phyloP scores from a whole-genome alignment of 1,140 invertebrate genomes.

The Rhagoletis zephyria region DNA sequence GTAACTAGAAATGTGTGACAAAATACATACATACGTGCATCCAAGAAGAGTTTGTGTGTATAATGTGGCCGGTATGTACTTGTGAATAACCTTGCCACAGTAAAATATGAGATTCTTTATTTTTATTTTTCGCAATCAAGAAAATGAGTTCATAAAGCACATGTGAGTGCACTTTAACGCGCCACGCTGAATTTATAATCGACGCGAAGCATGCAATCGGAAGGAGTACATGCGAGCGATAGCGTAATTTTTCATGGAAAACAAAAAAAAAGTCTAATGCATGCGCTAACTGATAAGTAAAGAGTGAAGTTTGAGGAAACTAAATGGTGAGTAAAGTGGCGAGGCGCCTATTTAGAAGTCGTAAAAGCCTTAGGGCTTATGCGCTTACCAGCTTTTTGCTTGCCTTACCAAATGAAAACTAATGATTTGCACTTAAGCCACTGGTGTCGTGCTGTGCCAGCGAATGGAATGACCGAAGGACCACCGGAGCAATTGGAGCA shows the following conservation, averaged over 20 bases:
- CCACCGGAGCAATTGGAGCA: background rate
- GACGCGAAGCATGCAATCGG: background rate
- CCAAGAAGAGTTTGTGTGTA: background rate
- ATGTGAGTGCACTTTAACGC: constrained; percentile 30
- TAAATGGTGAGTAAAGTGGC: background rate
- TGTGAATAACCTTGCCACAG: background rate
- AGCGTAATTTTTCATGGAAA: constrained; percentile 20
- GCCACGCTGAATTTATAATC: constrained; percentile 8
- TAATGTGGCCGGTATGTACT: background rate
- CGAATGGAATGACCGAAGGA: background rate
- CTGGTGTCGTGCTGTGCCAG: constrained; percentile 17
- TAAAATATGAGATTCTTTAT: too few species aligned
- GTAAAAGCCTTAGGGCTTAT: background rate
- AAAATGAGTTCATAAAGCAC: constrained; percentile 15
- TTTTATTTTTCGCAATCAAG: background rate
- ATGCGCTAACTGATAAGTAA: background rate
- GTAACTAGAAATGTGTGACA: too few species aligned
- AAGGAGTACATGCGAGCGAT: background rate
- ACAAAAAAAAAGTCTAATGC: background rate
- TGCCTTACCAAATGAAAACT: background rate
- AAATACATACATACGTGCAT: background rate
- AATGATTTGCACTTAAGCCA: constrained; percentile 47
- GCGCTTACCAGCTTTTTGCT: background rate
- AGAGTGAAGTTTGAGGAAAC: background rate
- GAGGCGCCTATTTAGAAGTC: background rate